phyloP scores from a whole-genome alignment of 2,888 invertebrate species.

The Spilarctia lutea region DNA sequence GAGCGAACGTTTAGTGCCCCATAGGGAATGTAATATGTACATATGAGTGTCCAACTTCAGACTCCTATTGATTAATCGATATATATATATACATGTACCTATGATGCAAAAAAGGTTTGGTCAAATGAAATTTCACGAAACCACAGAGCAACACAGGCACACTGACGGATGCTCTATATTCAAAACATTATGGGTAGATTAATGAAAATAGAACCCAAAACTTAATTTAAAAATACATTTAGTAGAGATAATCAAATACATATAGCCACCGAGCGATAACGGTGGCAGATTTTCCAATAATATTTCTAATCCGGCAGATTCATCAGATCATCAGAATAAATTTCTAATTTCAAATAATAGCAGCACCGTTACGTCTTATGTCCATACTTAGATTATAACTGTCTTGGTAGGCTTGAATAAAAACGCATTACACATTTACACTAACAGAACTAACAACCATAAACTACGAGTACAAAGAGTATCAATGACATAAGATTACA shows the following conservation, averaged over 20 bases:
- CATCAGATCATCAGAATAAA: background rate
- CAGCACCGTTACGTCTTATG: background rate
- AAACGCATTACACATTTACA: conserved; percentile 9
- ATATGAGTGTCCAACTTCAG: too few species aligned
- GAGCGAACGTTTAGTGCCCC: too few species aligned
- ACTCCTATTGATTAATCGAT: too few species aligned
- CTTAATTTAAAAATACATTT: background rate
- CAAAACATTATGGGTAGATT: background rate
- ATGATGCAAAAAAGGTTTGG: too few species aligned
- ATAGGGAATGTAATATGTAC: too few species aligned
- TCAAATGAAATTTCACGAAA: too few species aligned
- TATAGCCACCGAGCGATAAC: background rate
- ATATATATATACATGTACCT: too few species aligned
- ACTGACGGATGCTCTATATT: too few species aligned
- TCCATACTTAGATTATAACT: background rate
- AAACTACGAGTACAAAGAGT: conserved; percentile 47
- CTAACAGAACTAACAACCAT: conserved; percentile 29
- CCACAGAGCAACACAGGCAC: too few species aligned
- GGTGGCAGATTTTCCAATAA: background rate
- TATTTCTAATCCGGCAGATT: background rate
- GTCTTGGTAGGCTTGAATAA: background rate
- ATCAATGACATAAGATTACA: conserved; percentile 52
- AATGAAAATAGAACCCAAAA: too few species aligned
- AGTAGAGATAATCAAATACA: background rate
- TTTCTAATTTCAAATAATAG: background rate